Base-by-base conservation (phyloP, 2,113 vertebrate species). In the Oxyruncus cristatus region DNA sequence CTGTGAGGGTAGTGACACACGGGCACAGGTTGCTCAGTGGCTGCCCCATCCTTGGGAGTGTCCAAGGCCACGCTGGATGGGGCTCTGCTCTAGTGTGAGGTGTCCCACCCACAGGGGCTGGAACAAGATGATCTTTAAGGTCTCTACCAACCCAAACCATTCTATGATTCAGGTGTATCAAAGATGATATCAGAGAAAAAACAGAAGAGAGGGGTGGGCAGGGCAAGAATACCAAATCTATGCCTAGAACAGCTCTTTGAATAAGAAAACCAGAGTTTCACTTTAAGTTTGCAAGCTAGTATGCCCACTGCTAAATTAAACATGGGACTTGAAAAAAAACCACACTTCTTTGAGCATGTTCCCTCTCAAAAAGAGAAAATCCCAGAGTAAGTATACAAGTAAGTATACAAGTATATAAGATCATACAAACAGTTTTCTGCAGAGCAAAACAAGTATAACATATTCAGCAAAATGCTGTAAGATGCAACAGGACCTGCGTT, bases 31-130 rank as follows among this genome's bases (percentile, higher is more conserved):
- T 41, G 3, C 2, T 39, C n/a, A 68, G 28, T 28, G 35, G 30
- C 2, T 55, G 11, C 14, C 17, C 24, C 41, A 55, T 27, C 13
- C 35, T 26, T 20, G 35, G 41, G 12, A 42, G 22, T 11, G 9
- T 13, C 3, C 26, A 55, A 49, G 26, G 32, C 21, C 17, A 62
- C 26, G 41, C 1, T 42, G 41, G 26, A 49, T 19, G 8, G 10
- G 5, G 5, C 26, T 76, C 17, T 27, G 35, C 17, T 0, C 1
- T 5, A 49, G 18, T 11, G 14, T 24, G 27, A 70, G 6, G 8
- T 28, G 21, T 28, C 18, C 21, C 47, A 26, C 22, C 3, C 32
- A 23, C 49, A 79, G 24, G 32, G 4, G 5, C 1, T 32, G 21
- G 41, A 55, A 76, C 26, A 8, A 41, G 6, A 42, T 27, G 6